These are phyloP conservation scores for Brachyhypopomus gauderio DNA, from an alignment of 2,113 vertebrate species.

Conservation along the genomic window DNA sequence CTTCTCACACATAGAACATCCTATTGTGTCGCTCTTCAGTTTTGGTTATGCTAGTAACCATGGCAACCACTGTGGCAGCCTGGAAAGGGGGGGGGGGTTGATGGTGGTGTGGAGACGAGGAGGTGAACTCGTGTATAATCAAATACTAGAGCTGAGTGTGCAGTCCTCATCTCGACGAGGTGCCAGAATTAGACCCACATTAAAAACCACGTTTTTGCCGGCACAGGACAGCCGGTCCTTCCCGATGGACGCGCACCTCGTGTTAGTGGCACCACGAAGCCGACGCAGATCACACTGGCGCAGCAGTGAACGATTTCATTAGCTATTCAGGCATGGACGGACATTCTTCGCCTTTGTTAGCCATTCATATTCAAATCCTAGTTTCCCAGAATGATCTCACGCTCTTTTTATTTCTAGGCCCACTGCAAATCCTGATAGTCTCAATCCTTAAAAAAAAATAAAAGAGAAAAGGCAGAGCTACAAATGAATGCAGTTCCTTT, in stretches of 20 bases:
- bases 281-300: neutral
- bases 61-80: conserved; percentile 40
- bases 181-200: conserved; percentile 8
- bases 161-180: conserved; percentile 10
- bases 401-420: neutral
- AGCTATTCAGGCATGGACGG: neutral
- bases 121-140: conserved; percentile 47
- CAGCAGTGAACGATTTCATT: neutral
- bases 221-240: neutral
- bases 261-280: neutral
- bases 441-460: neutral
- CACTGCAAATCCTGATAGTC: neutral
- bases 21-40: conserved; percentile 44
- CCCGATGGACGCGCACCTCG: neutral
- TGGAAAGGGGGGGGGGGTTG: neutral
- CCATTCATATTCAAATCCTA: conserved; percentile 1
- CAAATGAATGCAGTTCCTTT: neutral
- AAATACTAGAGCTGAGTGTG: conserved; percentile 30
- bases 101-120: neutral
- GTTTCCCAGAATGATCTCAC: neutral
- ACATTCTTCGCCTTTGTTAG: neutral
- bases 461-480: neutral
- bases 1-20: conserved; percentile 37
- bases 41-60: conserved; percentile 42
- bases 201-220: neutral